Conservation (phyloP, 2,797 vertebrate genomes). For the Danio kyathit region DNA sequence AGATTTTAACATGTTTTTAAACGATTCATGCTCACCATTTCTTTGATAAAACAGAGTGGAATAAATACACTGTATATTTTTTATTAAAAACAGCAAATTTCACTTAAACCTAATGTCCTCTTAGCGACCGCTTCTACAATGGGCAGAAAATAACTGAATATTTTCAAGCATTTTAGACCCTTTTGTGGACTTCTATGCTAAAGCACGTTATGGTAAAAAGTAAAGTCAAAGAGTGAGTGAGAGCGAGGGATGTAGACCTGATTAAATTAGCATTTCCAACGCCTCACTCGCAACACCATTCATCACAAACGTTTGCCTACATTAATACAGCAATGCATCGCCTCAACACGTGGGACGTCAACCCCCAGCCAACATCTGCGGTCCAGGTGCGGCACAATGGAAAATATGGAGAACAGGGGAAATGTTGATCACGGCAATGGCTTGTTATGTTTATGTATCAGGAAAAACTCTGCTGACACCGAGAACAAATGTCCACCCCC, state of each 20-base stretch:
- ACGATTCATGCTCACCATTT: too few relatives aligned
- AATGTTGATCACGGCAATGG: conserved; percentile 35
- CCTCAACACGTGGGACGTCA: conserved; percentile 58
- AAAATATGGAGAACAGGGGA: conserved; percentile 45
- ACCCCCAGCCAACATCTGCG: conserved; percentile 71
- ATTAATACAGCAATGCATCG: conserved; percentile 74
- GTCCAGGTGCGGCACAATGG: conserved; percentile 50
- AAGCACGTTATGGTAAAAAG: conserved; percentile 18
- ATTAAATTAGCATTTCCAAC: conserved; percentile 84
- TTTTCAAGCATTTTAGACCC: not conserved
- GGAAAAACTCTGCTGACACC: conserved; percentile 2
- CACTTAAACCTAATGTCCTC: not conserved
- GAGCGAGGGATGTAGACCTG: conserved; percentile 60
- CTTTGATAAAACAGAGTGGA: not conserved
- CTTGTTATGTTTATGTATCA: conserved; percentile 47
- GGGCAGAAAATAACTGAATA: not conserved
- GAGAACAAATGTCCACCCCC: conserved; percentile 31
- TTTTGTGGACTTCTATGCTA: not conserved
- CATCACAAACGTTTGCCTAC: conserved; percentile 73
- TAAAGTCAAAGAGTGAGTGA: conserved; percentile 25
- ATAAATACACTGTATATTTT: not conserved
- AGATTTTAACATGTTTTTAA: not conserved
- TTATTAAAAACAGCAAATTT: not conserved
- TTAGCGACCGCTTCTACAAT: not conserved
- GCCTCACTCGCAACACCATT: conserved; percentile 67